Evolutionary conservation across 1,140 invertebrate species (phyloP), one percentile per base, ranked within the genome.

Genomic region (Drosophila novamexicana): DNA sequence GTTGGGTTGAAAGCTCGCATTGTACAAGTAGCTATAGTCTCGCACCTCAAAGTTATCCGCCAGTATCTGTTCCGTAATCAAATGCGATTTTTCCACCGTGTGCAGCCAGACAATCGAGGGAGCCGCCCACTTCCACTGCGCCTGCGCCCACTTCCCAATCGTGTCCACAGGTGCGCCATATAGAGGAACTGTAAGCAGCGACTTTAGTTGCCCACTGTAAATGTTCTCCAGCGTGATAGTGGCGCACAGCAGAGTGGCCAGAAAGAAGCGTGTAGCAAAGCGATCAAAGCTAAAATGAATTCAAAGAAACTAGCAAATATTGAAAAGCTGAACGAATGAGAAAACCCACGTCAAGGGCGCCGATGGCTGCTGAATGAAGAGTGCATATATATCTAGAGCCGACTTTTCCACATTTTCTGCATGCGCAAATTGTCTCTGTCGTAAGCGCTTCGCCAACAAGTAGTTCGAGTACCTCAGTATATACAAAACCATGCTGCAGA

Each of bases 191-290:
- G 91, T 92, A 4, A 92, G 61, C 67, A 92, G 40, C 0, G 91
- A 92, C 65, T 92, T 92, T 0, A 92, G 45, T 40, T 92, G 85
- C 1, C 91, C 91, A 45, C 89, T 90, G 77, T 92, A 92, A 10
- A 86, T 92, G 50, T 92, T 92, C 56, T 92, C 91, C 70, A 92
- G 63, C 0, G 89, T 92, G 3, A 92, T 91, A 0, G 91, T 90
- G 14, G 91, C 91, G 52, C 86, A 90, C 0, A 92, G 52, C 14
- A 92, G 49, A 5, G 80, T 77, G 12, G 88, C 78, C 52, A 92
- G 52, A 65, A 90, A 92, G 10, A 92, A 76, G 4, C 91, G 80
- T 0, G 80, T 68, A 0, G 85, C 79, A 57, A 84, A 86, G 6
- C 77, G 66, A 63, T 79, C 40, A 44, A 81, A 89, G 0, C 84